phyloP scores from a whole-genome alignment of 2,797 vertebrate species.

The Erpetoichthys calabaricus region DNA sequence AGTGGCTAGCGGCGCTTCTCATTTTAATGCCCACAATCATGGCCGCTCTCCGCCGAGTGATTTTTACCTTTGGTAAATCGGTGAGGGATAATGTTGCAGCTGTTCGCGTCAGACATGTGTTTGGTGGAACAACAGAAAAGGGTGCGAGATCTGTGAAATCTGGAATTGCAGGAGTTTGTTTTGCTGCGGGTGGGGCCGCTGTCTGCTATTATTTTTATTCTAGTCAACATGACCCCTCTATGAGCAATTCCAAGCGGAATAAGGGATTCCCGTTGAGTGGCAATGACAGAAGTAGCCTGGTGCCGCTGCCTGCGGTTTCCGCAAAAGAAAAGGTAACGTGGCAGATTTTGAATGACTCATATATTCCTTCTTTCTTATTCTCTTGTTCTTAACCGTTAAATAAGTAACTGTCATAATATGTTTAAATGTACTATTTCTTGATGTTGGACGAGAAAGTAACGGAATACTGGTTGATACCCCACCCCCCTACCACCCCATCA shows the following conservation, averaged over 20 bases:
- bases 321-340: constrained; percentile 54
- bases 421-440: no score
- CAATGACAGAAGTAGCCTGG: constrained; percentile 23
- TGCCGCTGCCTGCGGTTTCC: constrained; percentile 39
- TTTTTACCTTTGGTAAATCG: constrained; percentile 27
- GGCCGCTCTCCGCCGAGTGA: constrained; percentile 43
- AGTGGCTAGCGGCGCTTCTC: no score
- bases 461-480: no score
- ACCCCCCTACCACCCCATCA: no score
- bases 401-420: no score
- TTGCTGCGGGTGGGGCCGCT: constrained; percentile 32
- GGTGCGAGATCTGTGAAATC: constrained; percentile 18
- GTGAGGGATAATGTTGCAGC: constrained; percentile 18
- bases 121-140: constrained; percentile 8
- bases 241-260: constrained; percentile 19
- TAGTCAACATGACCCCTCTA: constrained; percentile 6
- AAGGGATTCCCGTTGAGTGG: constrained; percentile 22
- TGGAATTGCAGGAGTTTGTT: constrained; percentile 19
- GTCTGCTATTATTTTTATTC: constrained; percentile 33
- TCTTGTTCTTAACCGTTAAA: no score
- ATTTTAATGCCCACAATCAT: constrained; percentile 26
- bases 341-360: no score
- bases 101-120: background rate
- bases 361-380: no score
- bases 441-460: no score